Base-by-base conservation (phyloP, 2,797 vertebrate genomes). In the Coreius guichenoti region DNA sequence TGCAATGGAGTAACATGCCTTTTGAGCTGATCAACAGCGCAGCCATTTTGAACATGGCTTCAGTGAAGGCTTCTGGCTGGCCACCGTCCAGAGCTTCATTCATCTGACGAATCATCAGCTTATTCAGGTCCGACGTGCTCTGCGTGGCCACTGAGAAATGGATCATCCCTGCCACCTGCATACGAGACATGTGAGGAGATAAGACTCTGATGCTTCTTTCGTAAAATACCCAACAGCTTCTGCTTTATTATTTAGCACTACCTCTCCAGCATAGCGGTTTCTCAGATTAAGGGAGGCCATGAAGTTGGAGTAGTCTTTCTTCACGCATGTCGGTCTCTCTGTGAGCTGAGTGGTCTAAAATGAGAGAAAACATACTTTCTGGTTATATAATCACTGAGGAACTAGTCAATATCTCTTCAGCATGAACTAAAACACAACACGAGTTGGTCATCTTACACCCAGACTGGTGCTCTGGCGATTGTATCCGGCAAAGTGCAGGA, bases 291-390 rank as follows among this genome's bases (percentile, higher is more conserved):
- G 96, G 19, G 98, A 99, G 8, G 97, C 97, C 98, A 99, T 99
- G 93, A 99, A 99, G 93, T 97, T 99, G 54, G 98, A 99, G 91
- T 99, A 99, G 89, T 99, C 98, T 89, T 98, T 99, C 94, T 98
- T 99, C 85, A 99, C 97, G 56, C 98, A 99, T 33, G 97, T 91
- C 0, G 97, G 98, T 61, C 98, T 95, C 91, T 99, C 98, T 0
- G 96, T 97, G 78, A 99, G 94, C 90, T 98, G 98, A n/a, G 96
- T 97, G 76, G 94, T 94, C 98, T 99, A 21, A 0, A 92, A 68
- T 65, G 11, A 61, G 68, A 65, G 26, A 19, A 11, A 45, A 70
- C 16, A 17, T 1, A 14, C 21, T 39, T 45, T 19, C 23, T 19
- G 4, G 14, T 36, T 56, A 31, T 56, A 8, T 39, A n/a, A 61